Conservation (phyloP, 2,113 vertebrate genomes). For the Tylochromis polylepis region DNA sequence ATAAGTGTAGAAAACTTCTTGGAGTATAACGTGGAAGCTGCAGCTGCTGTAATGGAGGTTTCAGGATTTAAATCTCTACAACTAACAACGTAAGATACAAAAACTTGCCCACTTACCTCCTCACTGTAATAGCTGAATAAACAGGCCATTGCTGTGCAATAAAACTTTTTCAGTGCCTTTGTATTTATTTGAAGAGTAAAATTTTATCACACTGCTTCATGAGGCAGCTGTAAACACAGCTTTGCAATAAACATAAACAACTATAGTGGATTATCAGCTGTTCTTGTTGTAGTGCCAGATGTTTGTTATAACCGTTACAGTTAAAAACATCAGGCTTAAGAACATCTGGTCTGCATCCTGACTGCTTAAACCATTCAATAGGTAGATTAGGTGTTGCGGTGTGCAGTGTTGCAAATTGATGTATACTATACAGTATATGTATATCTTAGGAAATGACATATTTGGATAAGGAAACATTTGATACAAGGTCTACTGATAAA, state of each 20-base stretch:
- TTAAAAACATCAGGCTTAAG: neutral
- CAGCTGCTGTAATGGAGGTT: neutral
- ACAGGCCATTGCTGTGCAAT: neutral
- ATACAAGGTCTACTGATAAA: neutral
- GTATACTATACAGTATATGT: neutral
- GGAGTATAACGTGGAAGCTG: neutral
- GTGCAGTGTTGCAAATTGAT: neutral
- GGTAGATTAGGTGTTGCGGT: neutral
- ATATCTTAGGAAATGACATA: neutral
- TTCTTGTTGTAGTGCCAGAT: neutral
- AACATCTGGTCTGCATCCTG: neutral
- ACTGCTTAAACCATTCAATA: neutral
- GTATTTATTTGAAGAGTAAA: constrained; percentile 24
- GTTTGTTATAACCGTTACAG: neutral
- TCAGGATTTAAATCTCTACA: neutral
- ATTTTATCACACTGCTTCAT: constrained; percentile 16
- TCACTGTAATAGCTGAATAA: neutral
- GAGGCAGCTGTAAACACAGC: constrained; percentile 14
- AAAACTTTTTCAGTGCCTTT: neutral
- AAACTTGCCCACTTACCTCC: neutral
- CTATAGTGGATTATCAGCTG: neutral
- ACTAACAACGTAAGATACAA: neutral
- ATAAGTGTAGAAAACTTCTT: neutral
- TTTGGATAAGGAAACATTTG: neutral
- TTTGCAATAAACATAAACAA: neutral